phyloP scores from a whole-genome alignment of 2,113 vertebrate species.

The Capra hircus region DNA sequence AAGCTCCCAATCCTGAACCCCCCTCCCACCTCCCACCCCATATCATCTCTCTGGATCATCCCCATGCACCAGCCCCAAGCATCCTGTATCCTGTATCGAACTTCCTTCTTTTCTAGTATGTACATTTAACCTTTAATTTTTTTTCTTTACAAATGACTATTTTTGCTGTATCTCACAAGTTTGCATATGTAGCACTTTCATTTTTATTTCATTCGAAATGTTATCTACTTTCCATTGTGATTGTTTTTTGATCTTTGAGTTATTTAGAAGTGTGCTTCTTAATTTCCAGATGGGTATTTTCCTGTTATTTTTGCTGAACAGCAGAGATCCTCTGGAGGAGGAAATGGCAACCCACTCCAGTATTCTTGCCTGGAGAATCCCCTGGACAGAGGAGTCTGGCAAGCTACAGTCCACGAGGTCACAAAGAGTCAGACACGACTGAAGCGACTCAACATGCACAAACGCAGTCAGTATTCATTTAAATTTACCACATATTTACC shows the following conservation, averaged over 20 bases:
- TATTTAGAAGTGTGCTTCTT: background rate
- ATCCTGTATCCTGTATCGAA: too few species aligned
- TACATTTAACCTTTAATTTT: background rate
- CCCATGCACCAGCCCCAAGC: too few species aligned
- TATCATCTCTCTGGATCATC: too few species aligned
- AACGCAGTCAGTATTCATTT: background rate
- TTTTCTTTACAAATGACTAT: background rate
- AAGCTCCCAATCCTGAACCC: too few species aligned
- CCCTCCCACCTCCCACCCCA: too few species aligned
- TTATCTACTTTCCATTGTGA: background rate
- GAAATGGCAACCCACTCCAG: background rate
- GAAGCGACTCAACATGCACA: background rate
- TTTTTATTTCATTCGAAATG: background rate
- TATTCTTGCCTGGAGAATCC: background rate
- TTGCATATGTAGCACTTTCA: background rate
- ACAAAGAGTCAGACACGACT: background rate
- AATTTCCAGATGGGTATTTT: background rate
- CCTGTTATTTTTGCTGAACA: background rate
- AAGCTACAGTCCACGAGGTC: background rate
- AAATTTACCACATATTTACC: background rate
- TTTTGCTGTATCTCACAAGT: background rate
- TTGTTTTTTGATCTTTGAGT: background rate
- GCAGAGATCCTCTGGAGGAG: background rate
- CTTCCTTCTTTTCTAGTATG: background rate
- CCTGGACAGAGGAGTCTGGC: background rate